A percentile compares a stretch with the other conserved stretches of the same genome.
phyloP scores from a whole-genome alignment of 2,113 vertebrate species.

The Cryptotis parvus region DNA sequence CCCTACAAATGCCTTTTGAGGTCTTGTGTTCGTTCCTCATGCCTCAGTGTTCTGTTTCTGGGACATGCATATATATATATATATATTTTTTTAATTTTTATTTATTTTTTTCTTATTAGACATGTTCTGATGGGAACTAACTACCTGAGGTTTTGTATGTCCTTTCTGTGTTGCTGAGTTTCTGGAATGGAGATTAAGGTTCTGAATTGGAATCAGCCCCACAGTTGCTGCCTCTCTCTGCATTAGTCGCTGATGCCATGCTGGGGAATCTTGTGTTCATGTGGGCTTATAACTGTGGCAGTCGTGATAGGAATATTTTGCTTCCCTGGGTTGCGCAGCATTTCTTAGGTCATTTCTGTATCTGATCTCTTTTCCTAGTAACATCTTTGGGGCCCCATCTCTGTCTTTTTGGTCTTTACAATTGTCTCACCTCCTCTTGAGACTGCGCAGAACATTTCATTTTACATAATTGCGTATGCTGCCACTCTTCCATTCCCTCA shows the following conservation, averaged over 20 bases:
- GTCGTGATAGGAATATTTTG: neutral
- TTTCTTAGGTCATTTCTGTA: neutral
- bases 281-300: neutral
- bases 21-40: neutral
- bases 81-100: no score
- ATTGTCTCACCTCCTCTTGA: neutral
- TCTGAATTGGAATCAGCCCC: neutral
- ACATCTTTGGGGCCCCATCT: neutral
- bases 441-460: neutral
- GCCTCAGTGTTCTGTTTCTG: neutral
- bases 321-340: neutral
- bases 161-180: neutral
- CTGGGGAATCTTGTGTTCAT: neutral
- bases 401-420: neutral
- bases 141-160: neutral
- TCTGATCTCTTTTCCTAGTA: neutral
- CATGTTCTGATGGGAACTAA: neutral
- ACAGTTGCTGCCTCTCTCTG: no score
- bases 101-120: conserved; percentile 21
- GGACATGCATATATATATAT: no score
- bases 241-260: neutral
- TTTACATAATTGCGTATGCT: neutral
- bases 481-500: neutral
- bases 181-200: neutral
- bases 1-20: conserved; percentile 19